Conservation (phyloP, 1,140 invertebrate genomes). For the Trichonephila inaurata region DNA sequence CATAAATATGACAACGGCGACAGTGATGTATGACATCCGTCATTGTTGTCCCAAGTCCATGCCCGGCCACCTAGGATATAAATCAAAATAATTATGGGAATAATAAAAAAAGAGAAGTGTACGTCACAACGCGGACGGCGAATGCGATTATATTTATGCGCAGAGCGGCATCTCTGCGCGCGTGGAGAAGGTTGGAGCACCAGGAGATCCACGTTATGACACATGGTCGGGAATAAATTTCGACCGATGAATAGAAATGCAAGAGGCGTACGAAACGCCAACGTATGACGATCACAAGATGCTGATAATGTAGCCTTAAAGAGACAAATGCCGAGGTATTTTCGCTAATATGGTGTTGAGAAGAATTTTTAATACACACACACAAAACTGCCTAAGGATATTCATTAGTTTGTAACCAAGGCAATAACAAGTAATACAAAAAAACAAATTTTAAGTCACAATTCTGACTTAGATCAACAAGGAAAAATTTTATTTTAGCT, state of each 20-base stretch:
- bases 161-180: neutral
- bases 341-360: neutral
- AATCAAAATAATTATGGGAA: constrained; percentile 69
- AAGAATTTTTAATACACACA: neutral
- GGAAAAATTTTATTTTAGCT: too few relatives aligned
- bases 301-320: neutral
- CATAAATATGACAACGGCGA: constrained; percentile 49
- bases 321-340: neutral
- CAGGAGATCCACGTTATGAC: neutral
- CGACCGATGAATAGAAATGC: neutral
- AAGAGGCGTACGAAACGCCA: neutral
- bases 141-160: constrained; percentile 9
- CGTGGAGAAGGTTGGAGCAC: neutral
- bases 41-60: constrained; percentile 59
- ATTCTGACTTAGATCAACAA: too few relatives aligned
- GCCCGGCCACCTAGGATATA: constrained; percentile 36
- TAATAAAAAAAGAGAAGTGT: constrained; percentile 24
- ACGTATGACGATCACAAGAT: neutral
- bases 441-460: too few relatives aligned
- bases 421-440: too few relatives aligned
- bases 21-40: constrained; percentile 68
- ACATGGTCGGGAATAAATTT: neutral
- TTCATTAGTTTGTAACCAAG: too few relatives aligned
- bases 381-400: too few relatives aligned
- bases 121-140: neutral